Evolutionary conservation across 2,113 vertebrate species (phyloP), one percentile per base, ranked within the genome.

Genomic region (Neoarius graeffei): DNA sequence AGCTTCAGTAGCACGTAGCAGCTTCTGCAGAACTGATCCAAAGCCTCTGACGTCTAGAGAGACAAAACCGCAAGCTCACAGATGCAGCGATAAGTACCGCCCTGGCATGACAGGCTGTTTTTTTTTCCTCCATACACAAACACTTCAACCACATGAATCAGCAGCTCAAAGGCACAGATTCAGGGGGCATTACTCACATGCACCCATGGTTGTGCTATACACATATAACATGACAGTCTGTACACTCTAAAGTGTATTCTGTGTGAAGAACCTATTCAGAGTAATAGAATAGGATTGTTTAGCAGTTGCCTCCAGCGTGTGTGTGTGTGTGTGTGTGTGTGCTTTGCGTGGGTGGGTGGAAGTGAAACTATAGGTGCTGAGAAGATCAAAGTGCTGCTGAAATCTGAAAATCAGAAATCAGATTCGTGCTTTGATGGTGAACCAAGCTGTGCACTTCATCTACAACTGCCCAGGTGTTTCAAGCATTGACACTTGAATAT

Each of bases 121-220:
- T 88, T 87, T 88, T 69, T 60, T 76, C 84, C 80, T 60, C 17
- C 81, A 87, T 88, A 90, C 85, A 88, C 83, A 90, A 91, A 88
- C 90, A 91, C 86, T 87, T 77, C 66, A 71, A 88, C 88, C 86
- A 86, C 74, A 83, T 92, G 90, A 90, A 84, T 89, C 86, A 85
- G 86, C 81, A 90, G 91, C 90, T 92, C 71, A 92, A 91, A 89
- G 86, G 88, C 87, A 56, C 73, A 80, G 85, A 86, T 57, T 54
- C 67, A 57, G 81, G 27, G 52, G 66, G 80, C 48, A 85, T 89
- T 85, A 83, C 77, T 84, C 66, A 91, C 82, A 83, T 81, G 77
- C 67, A 80, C 56, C 82, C n/a, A 56, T 52, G 74, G 71, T 66
- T 54, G 88, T 85, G 77, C 74, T 85, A 42, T 79, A 57, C 79